Evolutionary conservation across 2,888 invertebrate genomes (phyloP), one percentile per base, ranked within the genome.

Genomic region (Leptinotarsa haldemani): DNA sequence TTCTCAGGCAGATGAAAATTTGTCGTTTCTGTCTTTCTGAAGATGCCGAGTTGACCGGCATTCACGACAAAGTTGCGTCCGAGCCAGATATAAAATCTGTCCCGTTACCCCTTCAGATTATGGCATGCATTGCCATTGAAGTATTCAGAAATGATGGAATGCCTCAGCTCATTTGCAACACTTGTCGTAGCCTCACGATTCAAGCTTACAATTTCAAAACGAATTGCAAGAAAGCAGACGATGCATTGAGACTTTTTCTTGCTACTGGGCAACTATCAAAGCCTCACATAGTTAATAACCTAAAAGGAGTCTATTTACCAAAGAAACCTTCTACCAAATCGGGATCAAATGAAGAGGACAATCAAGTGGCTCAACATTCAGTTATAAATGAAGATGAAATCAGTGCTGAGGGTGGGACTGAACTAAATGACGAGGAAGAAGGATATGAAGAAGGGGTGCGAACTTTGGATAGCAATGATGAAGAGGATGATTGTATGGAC

Each of bases 101-200:
- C 80, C 91, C 93, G 80, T 89, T 94, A 81, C 90, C 92, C 71
- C 86, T 94, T 81, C 94, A 94, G 89, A 92, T 94, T 83, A 92
- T 94, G 91, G 92, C 94, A 69, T 93, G 93, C 85, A 90, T 93
- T 78, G 91, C 93, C 74, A 91, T 94, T 80, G 94, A 95, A 93
- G 94, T 91, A 15, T 91, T 90, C 81, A 89, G 90, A 74, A 91
- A 90, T 61, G 95, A 95, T 86, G 93, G 92, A 77, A 93, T 94
- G 93, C 94, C 94, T 1, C 89, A 90, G 68, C 91, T 89, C 82
- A 93, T 95, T 75, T 95, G 95, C 84, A 89, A 88, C 53, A 89
- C 90, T 56, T 95, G 95, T 82, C 91, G 91, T 30, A 88, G 90
- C 82, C 91, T 93, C 79, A 91, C 94, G 83, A 91, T 92, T 74